Evolutionary conservation across 2,797 vertebrate species (phyloP), one percentile per base, ranked within the genome.

Genomic region (Capromys pilorides): DNA sequence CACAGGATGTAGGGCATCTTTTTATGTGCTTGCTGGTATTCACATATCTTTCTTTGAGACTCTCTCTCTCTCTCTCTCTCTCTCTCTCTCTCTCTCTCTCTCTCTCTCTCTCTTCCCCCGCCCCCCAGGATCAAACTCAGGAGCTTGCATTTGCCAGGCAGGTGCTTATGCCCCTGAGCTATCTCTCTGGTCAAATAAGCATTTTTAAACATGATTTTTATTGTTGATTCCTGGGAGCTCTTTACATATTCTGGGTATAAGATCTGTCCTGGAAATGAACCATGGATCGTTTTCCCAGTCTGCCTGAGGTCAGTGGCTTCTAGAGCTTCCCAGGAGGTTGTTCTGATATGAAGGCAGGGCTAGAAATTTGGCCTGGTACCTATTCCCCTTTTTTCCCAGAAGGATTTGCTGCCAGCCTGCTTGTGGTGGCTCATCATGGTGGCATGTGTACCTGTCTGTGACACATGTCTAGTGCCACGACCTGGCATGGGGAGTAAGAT

Each of bases 211-310:
- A 3, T 39, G 62, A 13, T 18, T 87, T 33, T 54, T 93, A 78
- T 87, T 93, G 31, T 77, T 95, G 31, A 22, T 93, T 88, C 45
- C 39, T 91, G 59, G 83, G 36, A 62, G 67, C 78, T 85, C 51
- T 84, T 95, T 62, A 67, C 57, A 64, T 62, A 81, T 49, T 95
- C 36, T 61, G 4, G 18, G 62, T 62, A 54, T 2, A 91, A 77
- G 36, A 31, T 31, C 33, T 69, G 31, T 81, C 80, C 77, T 24
- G 28, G 75, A 90, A 66, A 84, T 64, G 21, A 79, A 78, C 33
- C 64, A 67, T 18, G 57, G 81, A 71, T 90, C 49, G 66, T 78
- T 78, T 69, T 28, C 69, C 31, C 6, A 6, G 12, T 66, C 71
- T 73, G 4, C 84, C 5, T n/a, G 39, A 54, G 1, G 16, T 86